phyloP scores from a whole-genome alignment of 2,888 invertebrate species.

The Hedya salicella region DNA sequence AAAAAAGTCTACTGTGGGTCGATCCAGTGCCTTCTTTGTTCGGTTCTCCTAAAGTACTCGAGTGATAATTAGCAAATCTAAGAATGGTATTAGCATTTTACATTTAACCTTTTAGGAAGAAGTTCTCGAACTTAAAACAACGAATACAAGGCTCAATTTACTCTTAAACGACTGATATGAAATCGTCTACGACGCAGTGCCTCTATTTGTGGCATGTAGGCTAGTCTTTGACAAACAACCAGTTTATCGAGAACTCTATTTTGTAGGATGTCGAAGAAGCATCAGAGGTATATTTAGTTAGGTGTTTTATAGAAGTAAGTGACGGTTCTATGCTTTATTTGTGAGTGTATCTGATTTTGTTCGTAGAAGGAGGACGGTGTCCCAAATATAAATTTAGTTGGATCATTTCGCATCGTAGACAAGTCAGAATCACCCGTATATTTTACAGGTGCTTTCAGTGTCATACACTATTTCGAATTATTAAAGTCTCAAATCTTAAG shows the following conservation, averaged over 20 bases:
- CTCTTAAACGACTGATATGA: neutral
- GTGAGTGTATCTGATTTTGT: neutral
- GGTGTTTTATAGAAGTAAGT: neutral
- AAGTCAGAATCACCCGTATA: too few relatives aligned
- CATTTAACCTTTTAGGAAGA: neutral
- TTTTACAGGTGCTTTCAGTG: constrained; percentile 2
- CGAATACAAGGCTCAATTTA: neutral
- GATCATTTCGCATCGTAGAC: neutral
- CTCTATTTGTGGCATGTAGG: constrained; percentile 2
- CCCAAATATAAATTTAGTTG: constrained; percentile 12
- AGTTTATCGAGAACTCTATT: neutral
- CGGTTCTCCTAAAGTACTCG: constrained; percentile 3
- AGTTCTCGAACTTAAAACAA: neutral
- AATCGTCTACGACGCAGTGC: constrained; percentile 25
- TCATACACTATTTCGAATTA: too few relatives aligned
- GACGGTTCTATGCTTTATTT: constrained; percentile 7
- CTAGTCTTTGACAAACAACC: neutral
- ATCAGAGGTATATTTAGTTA: neutral
- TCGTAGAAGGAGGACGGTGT: neutral
- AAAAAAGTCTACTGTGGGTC: neutral
- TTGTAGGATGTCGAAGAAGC: constrained; percentile 2
- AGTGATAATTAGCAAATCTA: constrained; percentile 20
- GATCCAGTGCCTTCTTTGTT: too few relatives aligned
- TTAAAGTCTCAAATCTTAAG: too few relatives aligned
- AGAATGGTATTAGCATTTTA: constrained; percentile 23